phyloP scores from a whole-genome alignment of 2,797 vertebrate genomes.

The Sebastes cheni region DNA sequence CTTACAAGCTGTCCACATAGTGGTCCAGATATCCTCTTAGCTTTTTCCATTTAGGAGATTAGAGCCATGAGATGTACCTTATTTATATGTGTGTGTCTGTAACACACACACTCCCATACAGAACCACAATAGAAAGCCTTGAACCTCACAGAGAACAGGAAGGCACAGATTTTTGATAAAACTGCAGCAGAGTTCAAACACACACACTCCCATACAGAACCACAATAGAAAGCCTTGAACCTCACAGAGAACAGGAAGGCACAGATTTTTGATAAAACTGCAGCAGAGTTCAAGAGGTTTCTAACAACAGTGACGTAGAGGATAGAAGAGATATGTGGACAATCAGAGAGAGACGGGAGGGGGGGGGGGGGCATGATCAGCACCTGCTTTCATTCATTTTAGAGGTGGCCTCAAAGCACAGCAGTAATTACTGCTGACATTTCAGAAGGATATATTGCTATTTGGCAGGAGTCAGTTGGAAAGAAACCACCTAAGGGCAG shows the following conservation, averaged over 20 bases:
- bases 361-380: background rate
- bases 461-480: constrained; percentile 56
- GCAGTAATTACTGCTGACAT: constrained; percentile 74
- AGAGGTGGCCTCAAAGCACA: constrained; percentile 55
- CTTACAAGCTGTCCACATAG: background rate
- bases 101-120: background rate
- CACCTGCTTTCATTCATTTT: constrained; percentile 55
- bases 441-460: constrained; percentile 67
- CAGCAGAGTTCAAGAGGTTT: constrained; percentile 12
- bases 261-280: constrained; percentile 4
- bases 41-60: constrained; percentile 19
- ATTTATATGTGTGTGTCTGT: background rate
- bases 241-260: background rate
- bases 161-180: background rate
- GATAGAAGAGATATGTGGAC: constrained; percentile 11
- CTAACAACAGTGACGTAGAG: constrained; percentile 9
- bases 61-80: background rate
- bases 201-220: background rate
- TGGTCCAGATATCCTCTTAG: constrained; percentile 22
- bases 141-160: background rate
- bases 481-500: constrained; percentile 48
- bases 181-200: background rate
- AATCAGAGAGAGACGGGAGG: background rate
- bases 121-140: background rate
- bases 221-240: background rate